A percentile compares a stretch with the other conserved stretches of the same genome.
Conservation (phyloP, 2,888 invertebrate species). For the Empis livida region DNA sequence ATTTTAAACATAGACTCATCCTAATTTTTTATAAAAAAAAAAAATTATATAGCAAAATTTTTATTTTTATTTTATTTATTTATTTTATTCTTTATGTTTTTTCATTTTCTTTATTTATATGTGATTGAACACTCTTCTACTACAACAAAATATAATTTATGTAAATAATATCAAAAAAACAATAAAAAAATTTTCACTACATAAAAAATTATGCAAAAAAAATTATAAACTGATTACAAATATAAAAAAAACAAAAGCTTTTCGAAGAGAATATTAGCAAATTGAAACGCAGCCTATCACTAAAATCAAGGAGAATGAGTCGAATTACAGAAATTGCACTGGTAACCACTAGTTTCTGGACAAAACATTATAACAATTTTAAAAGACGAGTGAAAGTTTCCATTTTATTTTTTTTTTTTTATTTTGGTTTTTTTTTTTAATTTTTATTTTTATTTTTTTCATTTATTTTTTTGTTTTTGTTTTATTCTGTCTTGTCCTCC, state of each 20-base stretch:
- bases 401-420: slow-evolving; percentile 9
- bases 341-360: slow-evolving; percentile 49
- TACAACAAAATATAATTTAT: slow-evolving; percentile 2
- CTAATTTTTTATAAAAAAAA: too few species aligned
- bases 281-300: slow-evolving; percentile 66
- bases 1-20: too few species aligned
- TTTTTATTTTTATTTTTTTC: background rate
- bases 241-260: slow-evolving; percentile 36
- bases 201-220: slow-evolving; percentile 6
- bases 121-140: slow-evolving; percentile 9
- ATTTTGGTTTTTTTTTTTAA: slow-evolving; percentile 8
- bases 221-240: slow-evolving; percentile 5
- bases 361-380: slow-evolving; percentile 28
- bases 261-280: slow-evolving; percentile 84
- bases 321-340: slow-evolving; percentile 68
- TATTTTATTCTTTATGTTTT: slow-evolving; percentile 11
- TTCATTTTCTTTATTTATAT: slow-evolving; percentile 14
- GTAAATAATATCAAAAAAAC: slow-evolving; percentile 10
- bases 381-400: slow-evolving; percentile 26
- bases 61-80: too few species aligned
- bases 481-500: background rate
- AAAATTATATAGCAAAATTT: too few species aligned
- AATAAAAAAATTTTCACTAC: slow-evolving; percentile 2
- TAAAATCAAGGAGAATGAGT: slow-evolving; percentile 66
- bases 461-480: background rate